These are phyloP conservation scores for Melanotaenia parkinsoni DNA, from an alignment of 2,797 vertebrate genomes.

Conservation along the genomic window DNA sequence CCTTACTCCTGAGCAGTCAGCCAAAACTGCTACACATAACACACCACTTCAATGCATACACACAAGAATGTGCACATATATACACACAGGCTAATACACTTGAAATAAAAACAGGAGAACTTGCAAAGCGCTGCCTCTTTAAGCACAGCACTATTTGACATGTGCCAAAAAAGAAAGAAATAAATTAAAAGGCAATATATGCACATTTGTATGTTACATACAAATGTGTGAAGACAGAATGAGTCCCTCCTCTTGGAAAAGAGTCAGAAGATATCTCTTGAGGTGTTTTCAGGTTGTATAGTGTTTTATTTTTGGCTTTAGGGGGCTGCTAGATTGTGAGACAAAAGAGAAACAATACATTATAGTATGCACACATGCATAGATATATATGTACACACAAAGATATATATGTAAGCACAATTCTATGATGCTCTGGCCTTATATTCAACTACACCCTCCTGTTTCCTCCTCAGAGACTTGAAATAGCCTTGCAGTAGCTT, in stretches of 20 bases:
- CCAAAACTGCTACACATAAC: slow-evolving; percentile 19
- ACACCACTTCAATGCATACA: slow-evolving; percentile 8
- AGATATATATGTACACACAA: not conserved
- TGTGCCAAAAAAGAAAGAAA: not conserved
- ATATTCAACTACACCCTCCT: slow-evolving; percentile 48
- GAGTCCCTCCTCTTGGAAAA: slow-evolving; percentile 21
- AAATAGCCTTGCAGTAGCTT: slow-evolving; percentile 62
- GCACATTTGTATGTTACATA: slow-evolving; percentile 1
- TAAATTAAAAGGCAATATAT: not conserved
- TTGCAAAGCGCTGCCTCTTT: not conserved
- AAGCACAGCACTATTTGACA: not conserved
- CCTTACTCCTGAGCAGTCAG: slow-evolving; percentile 19
- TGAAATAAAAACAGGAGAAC: not conserved
- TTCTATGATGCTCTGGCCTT: slow-evolving; percentile 33
- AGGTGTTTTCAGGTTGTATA: slow-evolving; percentile 42
- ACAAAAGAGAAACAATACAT: slow-evolving; percentile 38
- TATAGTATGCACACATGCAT: slow-evolving; percentile 17
- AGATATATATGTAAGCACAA: not conserved
- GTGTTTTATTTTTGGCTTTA: slow-evolving; percentile 51
- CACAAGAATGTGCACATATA: not conserved
- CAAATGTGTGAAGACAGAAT: slow-evolving; percentile 11
- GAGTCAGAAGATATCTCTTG: slow-evolving; percentile 40
- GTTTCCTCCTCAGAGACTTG: slow-evolving; percentile 58
- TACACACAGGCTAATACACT: not conserved
- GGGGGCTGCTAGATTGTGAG: slow-evolving; percentile 29